Conservation (phyloP, 1,140 invertebrate species). For the Plectrocnemia conspersa region DNA sequence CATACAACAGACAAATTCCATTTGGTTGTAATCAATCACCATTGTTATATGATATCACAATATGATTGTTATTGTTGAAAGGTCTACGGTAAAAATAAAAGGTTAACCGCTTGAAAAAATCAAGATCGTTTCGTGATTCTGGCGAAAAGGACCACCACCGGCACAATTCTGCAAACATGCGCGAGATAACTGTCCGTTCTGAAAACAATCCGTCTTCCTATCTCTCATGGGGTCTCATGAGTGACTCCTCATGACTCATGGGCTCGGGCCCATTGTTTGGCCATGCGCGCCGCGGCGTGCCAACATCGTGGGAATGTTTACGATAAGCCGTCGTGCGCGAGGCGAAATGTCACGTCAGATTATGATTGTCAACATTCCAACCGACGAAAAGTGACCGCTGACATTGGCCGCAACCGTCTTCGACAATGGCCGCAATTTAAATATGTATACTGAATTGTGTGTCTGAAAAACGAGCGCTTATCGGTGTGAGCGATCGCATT, state of each 20-base stretch:
- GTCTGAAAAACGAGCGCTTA: too few species aligned
- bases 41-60: too few species aligned
- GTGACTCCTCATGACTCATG: neutral
- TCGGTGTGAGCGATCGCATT: too few species aligned
- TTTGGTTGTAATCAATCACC: too few species aligned
- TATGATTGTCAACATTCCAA: constrained; percentile 4
- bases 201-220: neutral
- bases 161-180: neutral
- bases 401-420: neutral
- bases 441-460: neutral
- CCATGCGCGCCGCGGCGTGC: too few species aligned
- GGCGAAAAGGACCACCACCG: neutral
- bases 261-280: neutral
- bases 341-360: constrained; percentile 1
- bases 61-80: too few species aligned
- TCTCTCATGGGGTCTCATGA: neutral
- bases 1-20: too few species aligned
- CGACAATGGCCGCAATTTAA: neutral
- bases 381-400: neutral
- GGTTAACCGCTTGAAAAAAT: too few species aligned
- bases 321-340: neutral
- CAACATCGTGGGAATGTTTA: neutral
- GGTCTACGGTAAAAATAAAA: too few species aligned
- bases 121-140: too few species aligned
- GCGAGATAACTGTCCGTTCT: neutral